Base-by-base conservation (phyloP, 2,888 invertebrate species). In the Meteorus cinctellus region DNA sequence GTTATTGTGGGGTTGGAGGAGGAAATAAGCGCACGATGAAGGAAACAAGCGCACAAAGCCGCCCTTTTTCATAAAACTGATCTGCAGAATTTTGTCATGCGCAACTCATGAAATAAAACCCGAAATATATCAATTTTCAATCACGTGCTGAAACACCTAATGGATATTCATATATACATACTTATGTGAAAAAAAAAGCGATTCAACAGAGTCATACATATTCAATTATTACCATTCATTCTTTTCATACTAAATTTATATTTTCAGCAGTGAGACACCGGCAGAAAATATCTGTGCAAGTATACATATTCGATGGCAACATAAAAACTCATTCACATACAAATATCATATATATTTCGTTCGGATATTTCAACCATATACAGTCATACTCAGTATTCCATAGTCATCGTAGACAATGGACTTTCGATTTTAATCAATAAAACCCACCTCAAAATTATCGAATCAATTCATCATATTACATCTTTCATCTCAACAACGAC, bases 351-450 rank as follows among this genome's bases (percentile, higher is more conserved):
- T 16, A 51, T 68, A 27, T 19, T 24, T 45, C 41, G 45, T 62
- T 45, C 14, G 48, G 45, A 29, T 27, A 24, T 31, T 72, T 60
- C 60, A 36, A 60, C 10, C 41, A 41, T 12, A 60, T 36, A 41
- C 16, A 48, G 63, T 45, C 45, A 63, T 45, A 24, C 73, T 83
- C 85, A 19, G 19, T 1, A 19, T 55, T 19, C 55, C 55, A 84
- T 86, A 87, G 86, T 86, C 86, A 87, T 84, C 86, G 83, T 86
- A 79, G 62, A 84, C 85, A 87, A 87, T 86, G 87, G 87, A 85
- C 83, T 71, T 76, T 68, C 66, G 74, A 77, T 74, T 76, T 60
- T 77, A 62, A 59, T 65, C 65, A 65, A 19, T 36, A 65, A n/a
- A 36, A 34, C n/a, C 34, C 19, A n/a, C n/a, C 19, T 63, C 29